Conservation (phyloP, 2,888 invertebrate genomes). For the Silvanus unidentatus region DNA sequence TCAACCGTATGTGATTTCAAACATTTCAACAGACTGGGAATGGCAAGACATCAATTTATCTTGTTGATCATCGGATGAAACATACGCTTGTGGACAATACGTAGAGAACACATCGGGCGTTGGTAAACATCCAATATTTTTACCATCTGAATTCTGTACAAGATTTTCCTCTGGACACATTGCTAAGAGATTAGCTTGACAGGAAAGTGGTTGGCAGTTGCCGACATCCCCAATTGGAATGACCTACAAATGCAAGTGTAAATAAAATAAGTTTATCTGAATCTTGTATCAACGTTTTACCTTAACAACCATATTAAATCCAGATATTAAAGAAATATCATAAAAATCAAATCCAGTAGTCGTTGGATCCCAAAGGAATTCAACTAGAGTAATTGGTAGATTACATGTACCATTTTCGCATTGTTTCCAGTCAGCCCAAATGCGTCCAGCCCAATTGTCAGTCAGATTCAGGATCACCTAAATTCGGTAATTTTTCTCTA, state of each 20-base stretch:
- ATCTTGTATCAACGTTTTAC: neutral
- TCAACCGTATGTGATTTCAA: too few species aligned
- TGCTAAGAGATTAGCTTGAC: constrained; percentile 1
- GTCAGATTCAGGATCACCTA: neutral
- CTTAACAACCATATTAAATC: constrained; percentile 2
- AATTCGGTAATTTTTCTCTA: neutral
- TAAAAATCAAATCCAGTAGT: too few species aligned
- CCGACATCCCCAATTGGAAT: neutral
- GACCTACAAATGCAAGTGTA: constrained; percentile 1
- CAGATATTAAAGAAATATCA: neutral
- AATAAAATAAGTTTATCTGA: too few species aligned
- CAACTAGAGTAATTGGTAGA: neutral
- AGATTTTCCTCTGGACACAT: neutral
- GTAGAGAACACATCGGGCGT: neutral
- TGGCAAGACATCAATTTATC: too few species aligned
- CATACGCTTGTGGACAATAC: neutral
- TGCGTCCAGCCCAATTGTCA: neutral
- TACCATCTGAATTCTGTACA: neutral
- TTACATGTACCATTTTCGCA: neutral
- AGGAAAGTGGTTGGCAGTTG: neutral
- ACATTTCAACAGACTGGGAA: too few species aligned
- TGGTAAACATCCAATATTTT: neutral
- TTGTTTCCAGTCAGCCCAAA: neutral
- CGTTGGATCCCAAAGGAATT: too few species aligned
- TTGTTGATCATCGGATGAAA: too few species aligned